Conservation (phyloP, 2,888 invertebrate species). For the Eudemis profundana region DNA sequence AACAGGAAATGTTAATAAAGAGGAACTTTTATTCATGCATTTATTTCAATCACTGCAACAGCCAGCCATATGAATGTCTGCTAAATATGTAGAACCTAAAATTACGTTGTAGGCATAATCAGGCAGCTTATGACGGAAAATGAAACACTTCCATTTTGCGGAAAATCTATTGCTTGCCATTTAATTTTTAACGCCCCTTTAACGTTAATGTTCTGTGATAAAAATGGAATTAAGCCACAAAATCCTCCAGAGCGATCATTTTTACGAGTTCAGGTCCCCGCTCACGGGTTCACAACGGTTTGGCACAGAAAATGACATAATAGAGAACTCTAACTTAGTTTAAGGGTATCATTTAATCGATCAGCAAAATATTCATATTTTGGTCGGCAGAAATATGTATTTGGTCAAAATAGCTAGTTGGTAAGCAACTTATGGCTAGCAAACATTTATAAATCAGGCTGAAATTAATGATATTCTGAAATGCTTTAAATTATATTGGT, state of each 20-base stretch:
- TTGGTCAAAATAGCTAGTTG: too few species aligned
- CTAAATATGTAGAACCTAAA: conserved; percentile 9
- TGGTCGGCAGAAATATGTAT: too few species aligned
- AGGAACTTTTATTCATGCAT: too few species aligned
- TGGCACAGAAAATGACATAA: conserved; percentile 6
- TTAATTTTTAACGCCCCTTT: conserved; percentile 43
- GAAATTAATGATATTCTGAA: too few species aligned
- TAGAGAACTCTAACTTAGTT: conserved; percentile 3
- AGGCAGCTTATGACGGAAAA: conserved; percentile 15
- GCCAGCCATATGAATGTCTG: not conserved
- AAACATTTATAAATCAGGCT: too few species aligned
- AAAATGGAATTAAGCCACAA: conserved; percentile 39
- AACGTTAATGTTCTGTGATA: conserved; percentile 38
- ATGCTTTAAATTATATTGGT: too few species aligned
- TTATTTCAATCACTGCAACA: too few species aligned
- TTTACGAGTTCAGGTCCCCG: conserved; percentile 34
- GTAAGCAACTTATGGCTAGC: too few species aligned
- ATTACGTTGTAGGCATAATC: not conserved
- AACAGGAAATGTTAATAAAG: too few species aligned
- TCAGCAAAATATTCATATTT: too few species aligned
- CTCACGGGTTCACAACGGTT: conserved; percentile 20
- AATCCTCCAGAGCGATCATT: conserved; percentile 38
- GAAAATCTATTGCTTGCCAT: conserved; percentile 30
- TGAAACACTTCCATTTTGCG: conserved; percentile 13
- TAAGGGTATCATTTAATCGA: too few species aligned